Percentiles rank a stretch among this genome's conserved stretches.
Conservation (phyloP, 1,140 invertebrate genomes). For the Pemphigus obesinymphae region DNA sequence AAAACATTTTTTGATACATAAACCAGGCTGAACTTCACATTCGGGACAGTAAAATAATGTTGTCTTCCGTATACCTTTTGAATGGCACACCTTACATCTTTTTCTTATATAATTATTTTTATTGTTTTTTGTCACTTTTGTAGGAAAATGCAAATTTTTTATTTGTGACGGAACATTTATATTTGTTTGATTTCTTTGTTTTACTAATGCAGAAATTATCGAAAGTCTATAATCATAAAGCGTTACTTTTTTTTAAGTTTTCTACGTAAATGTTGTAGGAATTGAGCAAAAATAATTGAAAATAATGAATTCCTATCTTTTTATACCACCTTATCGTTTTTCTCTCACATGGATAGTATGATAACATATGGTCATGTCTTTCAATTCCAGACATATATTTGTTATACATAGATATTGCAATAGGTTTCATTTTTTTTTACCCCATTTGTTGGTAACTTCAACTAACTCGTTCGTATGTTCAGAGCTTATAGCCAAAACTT, state of each 20-base stretch:
- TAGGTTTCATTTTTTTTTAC: not conserved
- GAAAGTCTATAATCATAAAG: not conserved
- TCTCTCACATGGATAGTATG: not conserved
- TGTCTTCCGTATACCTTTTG: not conserved
- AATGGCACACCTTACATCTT: not conserved
- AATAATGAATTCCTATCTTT: not conserved
- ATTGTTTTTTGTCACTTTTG: not conserved
- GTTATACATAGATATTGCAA: not conserved
- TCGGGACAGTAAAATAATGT: not conserved
- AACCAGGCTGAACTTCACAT: not conserved
- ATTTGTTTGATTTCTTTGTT: not conserved
- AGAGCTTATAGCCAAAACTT: constrained; percentile 48
- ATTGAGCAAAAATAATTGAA: not conserved
- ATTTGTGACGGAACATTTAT: not conserved
- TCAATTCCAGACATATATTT: not conserved
- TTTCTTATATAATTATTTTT: not conserved
- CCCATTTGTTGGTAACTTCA: not conserved
- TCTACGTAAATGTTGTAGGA: not conserved
- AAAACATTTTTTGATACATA: not conserved
- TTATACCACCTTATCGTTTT: not conserved
- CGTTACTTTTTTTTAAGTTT: not conserved
- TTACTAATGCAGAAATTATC: not conserved
- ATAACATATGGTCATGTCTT: not conserved
- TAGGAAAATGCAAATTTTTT: not conserved
- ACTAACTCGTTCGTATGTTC: not conserved